These are phyloP conservation scores for Tuberolachnus salignus DNA, from an alignment of 2,888 invertebrate genomes.

Conservation along the genomic window DNA sequence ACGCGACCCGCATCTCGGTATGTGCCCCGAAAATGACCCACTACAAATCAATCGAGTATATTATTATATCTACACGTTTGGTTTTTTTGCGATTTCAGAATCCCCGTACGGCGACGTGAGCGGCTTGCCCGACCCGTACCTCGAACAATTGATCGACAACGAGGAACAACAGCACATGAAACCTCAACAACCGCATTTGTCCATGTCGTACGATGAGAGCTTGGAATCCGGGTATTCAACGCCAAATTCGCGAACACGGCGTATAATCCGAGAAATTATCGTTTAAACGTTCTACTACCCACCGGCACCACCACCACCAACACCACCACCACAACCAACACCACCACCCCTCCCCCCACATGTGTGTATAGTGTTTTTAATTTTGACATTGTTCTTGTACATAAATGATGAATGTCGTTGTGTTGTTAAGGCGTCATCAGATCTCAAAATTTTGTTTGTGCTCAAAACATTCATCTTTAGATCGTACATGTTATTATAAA, in stretches of 20 bases:
- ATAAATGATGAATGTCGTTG: conserved; percentile 38
- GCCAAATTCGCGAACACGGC: conserved; percentile 87
- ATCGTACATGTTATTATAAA: conserved; percentile 29
- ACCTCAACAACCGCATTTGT: conserved; percentile 79
- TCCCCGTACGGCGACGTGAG: conserved; percentile 93
- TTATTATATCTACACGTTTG: neutral
- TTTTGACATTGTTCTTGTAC: conserved; percentile 46
- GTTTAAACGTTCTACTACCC: conserved; percentile 67
- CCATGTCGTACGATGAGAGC: conserved; percentile 90
- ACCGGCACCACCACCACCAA: too few species aligned
- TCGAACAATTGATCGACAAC: conserved; percentile 71
- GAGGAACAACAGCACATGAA: conserved; percentile 78
- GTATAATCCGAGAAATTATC: conserved; percentile 93
- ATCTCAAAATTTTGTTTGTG: conserved; percentile 55
- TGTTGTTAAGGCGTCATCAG: conserved; percentile 54
- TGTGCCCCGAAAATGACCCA: too few species aligned
- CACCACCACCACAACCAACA: neutral
- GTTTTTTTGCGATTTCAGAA: conserved; percentile 68
- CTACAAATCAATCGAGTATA: too few species aligned
- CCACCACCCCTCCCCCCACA: conserved; percentile 3
- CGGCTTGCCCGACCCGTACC: conserved; percentile 86
- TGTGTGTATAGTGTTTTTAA: conserved; percentile 51
- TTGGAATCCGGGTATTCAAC: conserved; percentile 93
- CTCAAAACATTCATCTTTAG: conserved; percentile 48
- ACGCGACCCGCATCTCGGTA: conserved; percentile 85